These are phyloP conservation scores for Lepidocyrtoides sp. DNA, from an alignment of 2,888 invertebrate genomes.

Conservation along the genomic window DNA sequence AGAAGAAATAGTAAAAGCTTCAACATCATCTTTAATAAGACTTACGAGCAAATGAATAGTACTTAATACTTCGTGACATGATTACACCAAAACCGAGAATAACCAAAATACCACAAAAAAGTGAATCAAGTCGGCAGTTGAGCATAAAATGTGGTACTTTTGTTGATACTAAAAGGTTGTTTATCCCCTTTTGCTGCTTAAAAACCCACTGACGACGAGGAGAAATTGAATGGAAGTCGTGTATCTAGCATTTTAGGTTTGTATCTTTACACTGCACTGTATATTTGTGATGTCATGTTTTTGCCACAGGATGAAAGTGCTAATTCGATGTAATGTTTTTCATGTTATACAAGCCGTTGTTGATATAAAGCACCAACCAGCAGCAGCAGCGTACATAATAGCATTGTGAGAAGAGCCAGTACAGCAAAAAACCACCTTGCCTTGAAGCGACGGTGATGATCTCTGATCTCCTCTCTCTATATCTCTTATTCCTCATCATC, in stretches of 20 bases:
- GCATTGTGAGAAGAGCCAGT: neutral
- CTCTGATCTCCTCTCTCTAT: conserved; percentile 68
- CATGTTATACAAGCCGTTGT: conserved; percentile 40
- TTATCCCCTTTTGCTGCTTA: neutral
- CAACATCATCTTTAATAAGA: conserved; percentile 20
- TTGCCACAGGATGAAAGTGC: conserved; percentile 71
- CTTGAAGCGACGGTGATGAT: conserved; percentile 74
- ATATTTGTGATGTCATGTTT: conserved; percentile 59
- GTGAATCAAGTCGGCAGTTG: conserved; percentile 12
- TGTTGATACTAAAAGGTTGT: neutral
- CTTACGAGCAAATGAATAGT: conserved; percentile 48
- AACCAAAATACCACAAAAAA: conserved; percentile 70
- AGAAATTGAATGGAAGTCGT: neutral
- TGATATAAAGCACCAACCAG: conserved; percentile 54
- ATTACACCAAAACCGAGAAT: conserved; percentile 63
- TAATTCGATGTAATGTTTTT: conserved; percentile 69
- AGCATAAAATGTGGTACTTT: neutral
- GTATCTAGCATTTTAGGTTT: neutral
- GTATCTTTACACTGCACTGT: neutral
- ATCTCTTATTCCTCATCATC: conserved; percentile 17
- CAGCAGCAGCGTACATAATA: conserved; percentile 1
- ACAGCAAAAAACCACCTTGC: conserved; percentile 32
- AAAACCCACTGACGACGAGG: neutral
- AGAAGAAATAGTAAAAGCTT: neutral
- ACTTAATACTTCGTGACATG: conserved; percentile 67